Percentiles rank a stretch among this genome's conserved stretches.
Evolutionary conservation across 2,888 invertebrate genomes (phyloP).

Genomic region (Cancer borealis): DNA sequence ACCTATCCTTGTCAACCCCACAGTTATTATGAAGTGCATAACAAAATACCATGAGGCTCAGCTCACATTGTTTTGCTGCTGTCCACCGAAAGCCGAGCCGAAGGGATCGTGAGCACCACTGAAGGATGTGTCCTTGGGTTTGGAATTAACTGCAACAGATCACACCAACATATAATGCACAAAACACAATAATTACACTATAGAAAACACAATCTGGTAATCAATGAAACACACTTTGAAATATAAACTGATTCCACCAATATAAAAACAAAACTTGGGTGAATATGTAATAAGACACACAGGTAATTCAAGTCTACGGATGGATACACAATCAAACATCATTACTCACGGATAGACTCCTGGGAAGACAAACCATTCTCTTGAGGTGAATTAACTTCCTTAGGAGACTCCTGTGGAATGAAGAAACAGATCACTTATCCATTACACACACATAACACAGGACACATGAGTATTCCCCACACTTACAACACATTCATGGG

Average conservation of each 20-base stretch:
- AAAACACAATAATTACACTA: neutral
- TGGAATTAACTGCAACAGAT: conserved; percentile 64
- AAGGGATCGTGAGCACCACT: conserved; percentile 78
- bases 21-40: neutral
- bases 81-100: conserved; percentile 77
- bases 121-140: conserved; percentile 77
- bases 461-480: neutral
- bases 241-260: neutral
- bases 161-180: neutral
- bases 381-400: conserved; percentile 61
- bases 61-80: conserved; percentile 69
- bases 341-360: conserved; percentile 60
- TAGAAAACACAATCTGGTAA: neutral
- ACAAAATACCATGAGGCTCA: neutral
- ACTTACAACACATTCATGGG: neutral
- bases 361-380: conserved; percentile 68
- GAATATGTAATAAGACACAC: neutral
- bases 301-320: neutral
- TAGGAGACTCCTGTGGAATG: conserved; percentile 58
- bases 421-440: neutral
- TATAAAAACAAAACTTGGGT: neutral
- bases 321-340: neutral
- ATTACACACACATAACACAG: neutral
- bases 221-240: neutral
- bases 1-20: too few species aligned